Percentiles rank a stretch among this genome's conserved stretches.
These are phyloP conservation scores for Lithobius niger DNA, from an alignment of 1,140 invertebrate species.

Conservation along the genomic window DNA sequence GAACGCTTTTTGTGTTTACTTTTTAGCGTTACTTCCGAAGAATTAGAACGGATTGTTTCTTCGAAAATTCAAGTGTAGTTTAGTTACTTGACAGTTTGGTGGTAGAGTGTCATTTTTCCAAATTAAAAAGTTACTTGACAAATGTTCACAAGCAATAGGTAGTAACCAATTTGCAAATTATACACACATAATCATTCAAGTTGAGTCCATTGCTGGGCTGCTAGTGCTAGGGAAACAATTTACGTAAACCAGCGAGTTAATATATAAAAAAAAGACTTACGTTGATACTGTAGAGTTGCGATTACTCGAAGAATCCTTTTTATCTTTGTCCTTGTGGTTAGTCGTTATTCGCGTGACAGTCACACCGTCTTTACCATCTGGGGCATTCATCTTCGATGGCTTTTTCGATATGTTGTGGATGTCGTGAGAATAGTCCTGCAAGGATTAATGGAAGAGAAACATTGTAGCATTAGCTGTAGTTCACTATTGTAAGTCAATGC, in stretches of 20 bases:
- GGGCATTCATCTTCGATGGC: slow-evolving; percentile 19
- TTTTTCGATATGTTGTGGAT: slow-evolving; percentile 40
- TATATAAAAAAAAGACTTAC: slow-evolving; percentile 17
- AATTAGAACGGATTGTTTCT: no score
- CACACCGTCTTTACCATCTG: slow-evolving; percentile 10
- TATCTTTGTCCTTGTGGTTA: slow-evolving; percentile 14
- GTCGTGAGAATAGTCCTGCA: slow-evolving; percentile 40
- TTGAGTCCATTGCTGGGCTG: background rate
- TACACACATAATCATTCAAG: background rate
- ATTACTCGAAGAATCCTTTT: slow-evolving; percentile 15
- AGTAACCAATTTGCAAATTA: background rate
- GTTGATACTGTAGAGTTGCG: slow-evolving; percentile 20
- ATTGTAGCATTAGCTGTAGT: background rate
- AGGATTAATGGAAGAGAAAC: slow-evolving; percentile 7
- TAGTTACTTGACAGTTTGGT: background rate
- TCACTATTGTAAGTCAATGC: background rate
- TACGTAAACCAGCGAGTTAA: background rate
- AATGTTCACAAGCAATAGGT: background rate
- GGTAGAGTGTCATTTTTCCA: background rate
- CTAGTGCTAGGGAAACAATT: background rate
- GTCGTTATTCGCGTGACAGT: slow-evolving; percentile 14
- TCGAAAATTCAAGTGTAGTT: no score
- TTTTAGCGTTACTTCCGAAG: no score
- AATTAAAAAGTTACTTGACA: background rate
- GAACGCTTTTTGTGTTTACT: no score